Evolutionary conservation across 1,140 invertebrate genomes (phyloP), one percentile per base, ranked within the genome.

Genomic region (Globodera rostochiensis): DNA sequence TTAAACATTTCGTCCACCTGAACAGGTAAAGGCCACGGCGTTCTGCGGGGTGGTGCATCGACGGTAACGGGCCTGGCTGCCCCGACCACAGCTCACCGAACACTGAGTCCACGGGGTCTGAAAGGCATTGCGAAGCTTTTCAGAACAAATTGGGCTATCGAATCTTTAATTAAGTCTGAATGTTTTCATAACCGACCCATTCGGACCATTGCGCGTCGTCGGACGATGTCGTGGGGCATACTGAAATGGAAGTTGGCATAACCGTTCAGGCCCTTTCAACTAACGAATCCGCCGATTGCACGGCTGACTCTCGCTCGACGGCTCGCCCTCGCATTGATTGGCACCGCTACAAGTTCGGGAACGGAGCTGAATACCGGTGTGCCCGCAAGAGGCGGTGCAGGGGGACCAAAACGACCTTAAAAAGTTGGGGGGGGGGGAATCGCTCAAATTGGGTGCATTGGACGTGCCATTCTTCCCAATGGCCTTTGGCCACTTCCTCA

Each of bases 1-100:
- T 21, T 4, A 57, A 9, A n/a, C 53, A 25, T 71, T 69, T 64
- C 79, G 64, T 85, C 79, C 71, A 85, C 87, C 88, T 73, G 82
- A 80, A 86, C 88, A 89, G 6, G 82, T 79, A 73, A 85, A 89
- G 49, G 88, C 83, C 57, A 90, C 82, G n/a, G 82, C 89, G 57
- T 82, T 70, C 73, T 90, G 85, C 4, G 85, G 73, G 60, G 84
- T 89, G 45, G 79, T 73, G 79, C 88, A 89, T 21, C 88, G 83
- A 46, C 88, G 79, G 74, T 89, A 89, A 53, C 88, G 71, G 1
- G 88, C 88, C 77, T 88, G 88, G n/a, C 83, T 85, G 70, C 88
- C 88, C 11, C 84, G 74, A 64, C 88, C 88, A 79, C 88, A 89
- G 25, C 86, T 86, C 3, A 86, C 87, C 36, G 49, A 74, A 86